Conservation (phyloP, 2,888 invertebrate species). For the Synanthedon myopaeformis region DNA sequence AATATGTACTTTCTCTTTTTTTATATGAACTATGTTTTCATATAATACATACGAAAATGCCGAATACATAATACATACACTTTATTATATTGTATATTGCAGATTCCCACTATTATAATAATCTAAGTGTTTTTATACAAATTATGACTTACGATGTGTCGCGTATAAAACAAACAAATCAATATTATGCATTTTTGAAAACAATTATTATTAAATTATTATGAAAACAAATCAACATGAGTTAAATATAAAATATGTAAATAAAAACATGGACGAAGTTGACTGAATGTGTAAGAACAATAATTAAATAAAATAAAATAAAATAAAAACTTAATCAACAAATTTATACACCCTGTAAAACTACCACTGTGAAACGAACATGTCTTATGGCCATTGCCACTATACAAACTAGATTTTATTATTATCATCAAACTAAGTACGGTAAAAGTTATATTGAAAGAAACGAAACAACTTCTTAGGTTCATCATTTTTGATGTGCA, state of each 20-base stretch:
- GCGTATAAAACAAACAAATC: constrained; percentile 31
- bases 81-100: constrained; percentile 35
- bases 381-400: too few relatives aligned
- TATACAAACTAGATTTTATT: too few relatives aligned
- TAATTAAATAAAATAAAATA: constrained; percentile 23
- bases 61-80: constrained; percentile 13
- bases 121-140: constrained; percentile 27
- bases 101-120: constrained; percentile 57
- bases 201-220: constrained; percentile 56
- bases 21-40: background rate
- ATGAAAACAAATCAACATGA: constrained; percentile 60
- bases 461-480: too few relatives aligned
- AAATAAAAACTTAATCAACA: constrained; percentile 32
- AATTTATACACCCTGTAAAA: constrained; percentile 57
- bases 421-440: too few relatives aligned
- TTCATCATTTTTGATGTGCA: too few relatives aligned
- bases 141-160: constrained; percentile 43
- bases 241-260: constrained; percentile 60
- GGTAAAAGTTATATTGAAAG: too few relatives aligned
- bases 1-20: too few relatives aligned
- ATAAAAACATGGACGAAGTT: constrained; percentile 66
- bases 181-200: constrained; percentile 57
- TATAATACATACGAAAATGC: background rate
- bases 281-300: constrained; percentile 55
- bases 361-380: constrained; percentile 31